Percentiles rank a stretch among this genome's conserved stretches.
phyloP scores from a whole-genome alignment of 2,888 invertebrate species.

The Papilio gigon region DNA sequence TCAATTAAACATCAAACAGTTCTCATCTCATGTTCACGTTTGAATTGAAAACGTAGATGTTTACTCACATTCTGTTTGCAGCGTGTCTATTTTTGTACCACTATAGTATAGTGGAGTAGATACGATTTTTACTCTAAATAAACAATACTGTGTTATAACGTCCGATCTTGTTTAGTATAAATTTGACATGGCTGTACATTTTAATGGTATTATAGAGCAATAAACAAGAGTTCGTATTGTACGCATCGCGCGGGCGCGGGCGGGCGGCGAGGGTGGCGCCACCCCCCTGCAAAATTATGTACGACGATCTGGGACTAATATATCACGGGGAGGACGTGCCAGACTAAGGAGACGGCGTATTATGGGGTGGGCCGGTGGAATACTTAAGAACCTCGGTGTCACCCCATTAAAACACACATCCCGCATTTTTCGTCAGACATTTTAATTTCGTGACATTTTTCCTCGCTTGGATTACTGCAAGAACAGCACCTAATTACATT shows the following conservation, averaged over 20 bases:
- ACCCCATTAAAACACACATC: constrained; percentile 82
- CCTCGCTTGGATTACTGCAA: constrained; percentile 53
- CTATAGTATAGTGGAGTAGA: too few relatives aligned
- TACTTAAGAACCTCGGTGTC: constrained; percentile 82
- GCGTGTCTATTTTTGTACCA: background rate
- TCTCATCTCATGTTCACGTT: constrained; percentile 30
- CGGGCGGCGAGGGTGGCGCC: constrained; percentile 65
- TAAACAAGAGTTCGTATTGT: constrained; percentile 81
- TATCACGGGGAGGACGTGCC: constrained; percentile 82
- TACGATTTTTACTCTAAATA: background rate
- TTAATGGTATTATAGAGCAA: constrained; percentile 67
- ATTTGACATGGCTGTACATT: constrained; percentile 37
- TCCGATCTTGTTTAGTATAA: constrained; percentile 16
- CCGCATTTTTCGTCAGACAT: constrained; percentile 79
- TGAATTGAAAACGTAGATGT: background rate
- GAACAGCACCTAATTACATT: background rate
- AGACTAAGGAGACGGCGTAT: constrained; percentile 82
- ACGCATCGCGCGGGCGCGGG: constrained; percentile 68
- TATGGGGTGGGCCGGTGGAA: constrained; percentile 80
- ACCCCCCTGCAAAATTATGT: constrained; percentile 82
- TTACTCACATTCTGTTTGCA: background rate
- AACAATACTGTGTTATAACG: constrained; percentile 8
- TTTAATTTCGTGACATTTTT: constrained; percentile 72
- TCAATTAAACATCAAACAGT: constrained; percentile 36
- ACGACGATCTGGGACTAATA: constrained; percentile 83